These are phyloP conservation scores for Zoanthus solanderi DNA, from an alignment of 92 coral and sea anemone species.

Conservation along the genomic window DNA sequence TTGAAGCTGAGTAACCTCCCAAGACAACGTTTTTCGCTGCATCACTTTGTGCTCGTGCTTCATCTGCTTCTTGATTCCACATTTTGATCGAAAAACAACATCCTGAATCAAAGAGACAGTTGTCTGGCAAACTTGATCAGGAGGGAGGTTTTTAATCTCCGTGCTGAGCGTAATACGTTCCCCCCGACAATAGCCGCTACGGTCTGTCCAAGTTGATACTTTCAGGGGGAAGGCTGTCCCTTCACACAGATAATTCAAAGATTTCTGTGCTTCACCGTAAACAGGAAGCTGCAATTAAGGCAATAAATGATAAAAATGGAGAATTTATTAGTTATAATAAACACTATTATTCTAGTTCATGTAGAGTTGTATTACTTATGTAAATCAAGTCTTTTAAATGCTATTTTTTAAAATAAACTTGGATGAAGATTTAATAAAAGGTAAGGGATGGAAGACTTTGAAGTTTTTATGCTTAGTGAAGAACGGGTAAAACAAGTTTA, in stretches of 20 bases:
- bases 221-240: constrained; percentile 86
- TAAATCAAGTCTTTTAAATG: no score
- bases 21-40: constrained; percentile 75
- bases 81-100: constrained; percentile 71
- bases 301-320: background rate
- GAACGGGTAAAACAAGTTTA: no score
- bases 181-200: constrained; percentile 83
- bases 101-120: constrained; percentile 71
- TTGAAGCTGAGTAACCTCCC: constrained; percentile 75
- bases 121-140: constrained; percentile 75
- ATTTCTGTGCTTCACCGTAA: constrained; percentile 83
- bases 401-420: no score
- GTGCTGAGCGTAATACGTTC: constrained; percentile 69
- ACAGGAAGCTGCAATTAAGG: constrained; percentile 71
- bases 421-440: no score
- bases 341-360: no score
- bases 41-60: constrained; percentile 69
- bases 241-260: constrained; percentile 76
- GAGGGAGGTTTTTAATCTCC: constrained; percentile 76
- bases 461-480: no score
- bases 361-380: no score
- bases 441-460: no score
- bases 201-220: constrained; percentile 71
- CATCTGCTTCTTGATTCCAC: constrained; percentile 69
- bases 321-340: no score